Base-by-base conservation (phyloP, 2,113 vertebrate species). In the Ia io region DNA sequence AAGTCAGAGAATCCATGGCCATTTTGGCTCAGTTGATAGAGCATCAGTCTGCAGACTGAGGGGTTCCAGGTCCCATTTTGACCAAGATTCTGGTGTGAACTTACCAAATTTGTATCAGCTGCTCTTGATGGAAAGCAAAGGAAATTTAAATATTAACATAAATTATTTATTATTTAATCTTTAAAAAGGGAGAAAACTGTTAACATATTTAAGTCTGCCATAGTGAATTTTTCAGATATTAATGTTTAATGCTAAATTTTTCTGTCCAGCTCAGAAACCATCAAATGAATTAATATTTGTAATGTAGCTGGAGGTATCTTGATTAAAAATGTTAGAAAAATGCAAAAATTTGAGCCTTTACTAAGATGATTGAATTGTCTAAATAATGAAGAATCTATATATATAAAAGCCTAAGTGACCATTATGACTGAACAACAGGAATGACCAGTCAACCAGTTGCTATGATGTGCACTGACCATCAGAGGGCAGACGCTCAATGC, bases 191-290 rank as follows among this genome's bases (percentile, higher is more conserved):
- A 59, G 13, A 70, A 88, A 80, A 92, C n/a, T 51, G 8, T 56
- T 80, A 76, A 84, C 49, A 86, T 71, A 88, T 77, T 22, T 59
- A 95, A 76, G 32, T 69, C 32, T 11, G 20, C 42, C 42, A n/a
- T 84, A 44, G 16, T 89, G n/a, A 93, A 86, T 84, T 94, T 83
- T 94, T 11, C 22, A 86, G 61, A 67, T 86, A 67, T 90, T 96
- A 95, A 84, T 86, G 30, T 93, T 96, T 96, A 96, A 89, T 91
- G 49, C 35, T 84, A 74, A 84, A 77, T 90, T 13, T 88, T 61
- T 85, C 42, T 83, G 8, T 49, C 70, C 37, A 95, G 49, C 42
- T 91, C 35, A 91, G 61, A 49, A 94, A 49, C 18, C 35, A 51
- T 5, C 22, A 14, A 91, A 40, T 87, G 30, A 89, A 84, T 91